phyloP scores from a whole-genome alignment of 2,888 invertebrate genomes.

The Achlya flavicornis region DNA sequence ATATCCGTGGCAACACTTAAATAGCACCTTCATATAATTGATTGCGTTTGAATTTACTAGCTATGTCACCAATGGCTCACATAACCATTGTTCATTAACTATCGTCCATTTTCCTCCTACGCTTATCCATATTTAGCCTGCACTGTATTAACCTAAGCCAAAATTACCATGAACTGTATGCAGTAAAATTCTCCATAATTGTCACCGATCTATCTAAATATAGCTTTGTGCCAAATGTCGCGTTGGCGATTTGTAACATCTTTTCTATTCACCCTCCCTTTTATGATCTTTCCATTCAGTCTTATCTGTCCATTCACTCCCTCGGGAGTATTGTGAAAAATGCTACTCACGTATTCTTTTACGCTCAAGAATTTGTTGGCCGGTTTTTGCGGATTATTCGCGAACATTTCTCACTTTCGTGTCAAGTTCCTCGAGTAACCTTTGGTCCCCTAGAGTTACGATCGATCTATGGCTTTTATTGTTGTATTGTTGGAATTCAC shows the following conservation, averaged over 20 bases:
- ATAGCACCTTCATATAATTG: background rate
- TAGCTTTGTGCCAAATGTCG: slow-evolving; percentile 7
- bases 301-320: slow-evolving; percentile 6
- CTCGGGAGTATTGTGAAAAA: slow-evolving; percentile 2
- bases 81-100: background rate
- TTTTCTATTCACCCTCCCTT: slow-evolving; percentile 4
- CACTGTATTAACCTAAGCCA: background rate
- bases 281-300: slow-evolving; percentile 1
- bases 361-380: slow-evolving; percentile 14
- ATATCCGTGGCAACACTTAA: too few species aligned
- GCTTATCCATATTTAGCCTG: background rate
- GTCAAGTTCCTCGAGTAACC: slow-evolving; percentile 4
- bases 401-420: slow-evolving; percentile 6
- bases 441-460: slow-evolving; percentile 1
- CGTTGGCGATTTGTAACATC: slow-evolving; percentile 1
- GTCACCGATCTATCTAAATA: background rate
- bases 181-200: background rate
- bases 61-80: background rate
- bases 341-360: slow-evolving; percentile 11
- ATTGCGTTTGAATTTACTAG: background rate
- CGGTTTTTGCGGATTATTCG: slow-evolving; percentile 10
- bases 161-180: background rate
- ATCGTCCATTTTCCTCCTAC: background rate
- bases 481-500: background rate
- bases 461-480: slow-evolving; percentile 1